Evolutionary conservation across 2,797 vertebrate species (phyloP).

Genomic region (Petrocephalus schoutedeni): DNA sequence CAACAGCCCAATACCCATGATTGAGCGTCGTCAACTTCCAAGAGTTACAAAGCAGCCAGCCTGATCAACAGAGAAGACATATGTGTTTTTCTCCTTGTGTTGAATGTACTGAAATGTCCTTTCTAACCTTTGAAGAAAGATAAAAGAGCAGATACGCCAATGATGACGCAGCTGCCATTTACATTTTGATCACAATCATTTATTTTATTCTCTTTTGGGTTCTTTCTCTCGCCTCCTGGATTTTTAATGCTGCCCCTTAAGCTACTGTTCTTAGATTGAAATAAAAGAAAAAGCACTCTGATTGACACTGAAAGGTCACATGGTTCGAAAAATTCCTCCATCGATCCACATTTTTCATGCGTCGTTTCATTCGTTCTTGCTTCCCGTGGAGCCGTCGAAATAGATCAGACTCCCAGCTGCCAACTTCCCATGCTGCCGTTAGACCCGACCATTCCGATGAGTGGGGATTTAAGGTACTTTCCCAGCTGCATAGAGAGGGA

Average conservation of each 20-base stretch:
- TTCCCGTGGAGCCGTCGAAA: neutral
- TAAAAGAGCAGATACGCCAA: neutral
- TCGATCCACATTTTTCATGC: neutral
- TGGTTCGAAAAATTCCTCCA: neutral
- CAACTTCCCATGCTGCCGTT: neutral
- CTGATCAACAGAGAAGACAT: neutral
- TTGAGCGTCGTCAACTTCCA: neutral
- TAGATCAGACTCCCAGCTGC: neutral
- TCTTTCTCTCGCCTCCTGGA: neutral
- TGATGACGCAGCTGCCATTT: neutral
- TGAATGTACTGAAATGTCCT: neutral
- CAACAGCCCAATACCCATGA: neutral
- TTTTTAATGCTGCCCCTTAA: neutral
- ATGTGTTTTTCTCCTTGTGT: neutral
- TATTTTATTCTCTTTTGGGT: neutral
- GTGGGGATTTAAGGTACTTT: constrained; percentile 24
- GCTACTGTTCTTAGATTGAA: neutral
- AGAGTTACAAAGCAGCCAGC: neutral
- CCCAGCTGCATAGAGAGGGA: constrained; percentile 45
- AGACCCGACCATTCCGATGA: neutral
- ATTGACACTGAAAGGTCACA: neutral
- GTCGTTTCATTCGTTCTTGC: neutral
- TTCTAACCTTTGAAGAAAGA: constrained; percentile 3
- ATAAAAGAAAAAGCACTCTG: neutral
- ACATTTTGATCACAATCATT: neutral